Base-by-base conservation (phyloP, 2,888 invertebrate species). In the Cosmopolites sordidus region DNA sequence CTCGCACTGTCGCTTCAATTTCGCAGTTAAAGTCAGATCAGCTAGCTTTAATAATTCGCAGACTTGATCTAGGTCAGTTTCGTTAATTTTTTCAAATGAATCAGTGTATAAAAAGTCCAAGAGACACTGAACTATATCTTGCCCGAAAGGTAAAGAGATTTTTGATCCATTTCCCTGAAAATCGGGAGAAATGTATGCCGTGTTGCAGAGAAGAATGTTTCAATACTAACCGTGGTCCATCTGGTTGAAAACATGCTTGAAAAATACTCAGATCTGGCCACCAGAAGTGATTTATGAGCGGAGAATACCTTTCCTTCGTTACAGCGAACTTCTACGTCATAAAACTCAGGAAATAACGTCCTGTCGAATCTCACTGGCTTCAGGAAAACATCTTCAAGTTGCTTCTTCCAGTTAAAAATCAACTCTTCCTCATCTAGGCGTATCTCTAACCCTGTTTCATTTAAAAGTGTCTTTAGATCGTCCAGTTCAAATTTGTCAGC, bases 241-340 rank as follows among this genome's bases (percentile, higher is more conserved):
- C 85, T 81, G 64, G 83, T 82, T 65, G 83, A 81, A 63, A 92
- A 86, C 88, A 93, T 89, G 64, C 86, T 86, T 56, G 83, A 81
- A 69, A 93, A 93, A 72, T 92, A 93, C 59, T 92, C 91, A n/a
- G 89, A 74, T 27, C 91, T 74, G 0, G 89, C 85, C 0, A 86
- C 83, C 14, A 93, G 73, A n/a, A 93, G 75, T 67, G 91, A 92
- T 66, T 85, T 87, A 69, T 93, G 92, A 0, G 89, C 91, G 0
- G 77, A 71, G 16, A 89, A 70, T 39, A 62, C 60, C 17, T 63
- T 63, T 2, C 68, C 67, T 59, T 73, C 72, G 40, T 68, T 68
- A 58, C 72, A 70, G 49, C 65, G 66, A 9, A 77, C 63, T 3
- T 60, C 58, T 5, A 75, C 68, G 60, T 77, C 76, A 49, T 65